Evolutionary conservation across 2,888 invertebrate genomes (phyloP).

Genomic region (Aricia artaxerxes): DNA sequence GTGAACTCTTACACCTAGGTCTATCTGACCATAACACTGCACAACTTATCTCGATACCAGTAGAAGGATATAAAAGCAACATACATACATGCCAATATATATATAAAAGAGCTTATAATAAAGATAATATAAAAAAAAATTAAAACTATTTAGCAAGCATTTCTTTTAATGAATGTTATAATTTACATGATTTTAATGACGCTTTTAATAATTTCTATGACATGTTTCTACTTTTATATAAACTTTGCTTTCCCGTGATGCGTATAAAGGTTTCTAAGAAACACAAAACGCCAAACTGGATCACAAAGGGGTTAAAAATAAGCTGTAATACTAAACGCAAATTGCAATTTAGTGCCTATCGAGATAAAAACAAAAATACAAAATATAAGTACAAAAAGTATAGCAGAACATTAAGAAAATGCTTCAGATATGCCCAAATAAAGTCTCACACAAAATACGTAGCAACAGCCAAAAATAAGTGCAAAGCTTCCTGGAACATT

Average conservation of each 20-base stretch:
- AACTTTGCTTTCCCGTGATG: background rate
- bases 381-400: background rate
- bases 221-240: background rate
- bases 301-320: background rate
- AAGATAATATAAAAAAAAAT: background rate
- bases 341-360: background rate
- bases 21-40: background rate
- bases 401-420: background rate
- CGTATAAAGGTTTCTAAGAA: background rate
- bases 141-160: background rate
- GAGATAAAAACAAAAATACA: background rate
- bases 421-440: too few relatives aligned
- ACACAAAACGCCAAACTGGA: background rate
- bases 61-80: background rate
- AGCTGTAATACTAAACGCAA: background rate
- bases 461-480: too few relatives aligned
- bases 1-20: background rate
- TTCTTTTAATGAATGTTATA: background rate
- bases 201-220: background rate
- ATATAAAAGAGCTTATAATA: background rate
- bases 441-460: too few relatives aligned
- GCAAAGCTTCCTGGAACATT: background rate
- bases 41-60: background rate
- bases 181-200: background rate
- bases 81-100: background rate